These are phyloP conservation scores for Apamea epomidion DNA, from an alignment of 2,888 invertebrate genomes.

Conservation along the genomic window DNA sequence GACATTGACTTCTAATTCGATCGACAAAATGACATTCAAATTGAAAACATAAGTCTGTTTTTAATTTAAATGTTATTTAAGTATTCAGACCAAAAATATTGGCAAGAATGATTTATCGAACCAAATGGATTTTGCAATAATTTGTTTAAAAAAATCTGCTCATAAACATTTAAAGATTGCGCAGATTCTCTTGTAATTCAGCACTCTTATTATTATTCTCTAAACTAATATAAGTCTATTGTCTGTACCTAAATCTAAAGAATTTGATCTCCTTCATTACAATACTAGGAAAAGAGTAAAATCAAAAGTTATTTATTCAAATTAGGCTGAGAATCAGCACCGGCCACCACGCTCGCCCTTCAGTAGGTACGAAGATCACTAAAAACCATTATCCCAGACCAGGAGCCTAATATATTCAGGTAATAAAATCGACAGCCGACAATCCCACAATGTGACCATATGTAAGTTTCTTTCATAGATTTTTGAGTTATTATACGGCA, in stretches of 20 bases:
- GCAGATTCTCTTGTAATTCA: background rate
- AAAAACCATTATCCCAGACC: background rate
- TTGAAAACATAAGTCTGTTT: background rate
- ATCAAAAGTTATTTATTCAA: background rate
- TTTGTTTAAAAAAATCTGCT: background rate
- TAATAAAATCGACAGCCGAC: background rate
- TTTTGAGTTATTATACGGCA: too few relatives aligned
- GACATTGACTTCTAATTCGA: slow-evolving; percentile 50
- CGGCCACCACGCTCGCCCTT: too few relatives aligned
- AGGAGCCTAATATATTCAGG: background rate
- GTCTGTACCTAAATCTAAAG: background rate
- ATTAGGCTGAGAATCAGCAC: background rate
- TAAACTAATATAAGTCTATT: too few relatives aligned
- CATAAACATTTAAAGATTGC: background rate
- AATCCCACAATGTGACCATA: background rate
- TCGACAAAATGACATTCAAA: background rate
- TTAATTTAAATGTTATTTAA: slow-evolving; percentile 32
- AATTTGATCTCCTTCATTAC: background rate
- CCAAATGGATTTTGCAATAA: background rate
- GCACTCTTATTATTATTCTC: background rate
- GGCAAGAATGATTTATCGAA: background rate
- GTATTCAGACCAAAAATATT: background rate
- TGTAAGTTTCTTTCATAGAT: too few relatives aligned
- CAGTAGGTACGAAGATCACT: background rate
- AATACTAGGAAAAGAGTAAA: background rate